phyloP scores from a whole-genome alignment of 2,797 vertebrate genomes.

The Fringilla coelebs region DNA sequence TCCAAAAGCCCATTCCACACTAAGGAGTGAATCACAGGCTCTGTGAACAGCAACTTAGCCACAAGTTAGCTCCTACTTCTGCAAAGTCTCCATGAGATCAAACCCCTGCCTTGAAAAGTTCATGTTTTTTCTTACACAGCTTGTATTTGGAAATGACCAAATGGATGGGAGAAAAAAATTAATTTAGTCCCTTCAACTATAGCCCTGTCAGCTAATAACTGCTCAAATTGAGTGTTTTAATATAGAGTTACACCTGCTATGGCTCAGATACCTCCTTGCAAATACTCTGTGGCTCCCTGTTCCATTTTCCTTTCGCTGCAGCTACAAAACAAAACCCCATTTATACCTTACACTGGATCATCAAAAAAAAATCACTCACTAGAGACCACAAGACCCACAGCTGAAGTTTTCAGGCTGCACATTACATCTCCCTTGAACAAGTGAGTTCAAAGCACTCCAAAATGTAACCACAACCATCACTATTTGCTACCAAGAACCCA shows the following conservation, averaged over 20 bases:
- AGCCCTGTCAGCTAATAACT: not conserved
- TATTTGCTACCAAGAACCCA: not conserved
- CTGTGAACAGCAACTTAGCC: not conserved
- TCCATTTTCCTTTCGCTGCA: not conserved
- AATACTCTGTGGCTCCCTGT: not conserved
- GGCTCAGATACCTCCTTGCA: not conserved
- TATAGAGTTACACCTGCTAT: not conserved
- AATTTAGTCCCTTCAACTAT: not conserved
- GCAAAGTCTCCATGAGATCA: not conserved
- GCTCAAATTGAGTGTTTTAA: not conserved
- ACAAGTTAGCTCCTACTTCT: not conserved
- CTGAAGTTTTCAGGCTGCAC: not conserved
- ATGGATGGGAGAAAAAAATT: not conserved
- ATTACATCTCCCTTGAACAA: not conserved
- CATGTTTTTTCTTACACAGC: not conserved
- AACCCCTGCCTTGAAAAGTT: not conserved
- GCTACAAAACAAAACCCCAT: not conserved
- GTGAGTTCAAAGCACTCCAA: not conserved
- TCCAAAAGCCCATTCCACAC: fast-evolving
- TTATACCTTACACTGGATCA: not conserved
- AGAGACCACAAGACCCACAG: not conserved
- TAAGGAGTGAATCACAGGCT: fast-evolving
- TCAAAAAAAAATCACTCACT: not conserved
- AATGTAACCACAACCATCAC: not conserved
- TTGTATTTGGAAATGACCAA: not conserved